A percentile compares a stretch with the other conserved stretches of the same genome.
Evolutionary conservation across 2,797 vertebrate genomes (phyloP).

Genomic region (Gobio occitaniae): DNA sequence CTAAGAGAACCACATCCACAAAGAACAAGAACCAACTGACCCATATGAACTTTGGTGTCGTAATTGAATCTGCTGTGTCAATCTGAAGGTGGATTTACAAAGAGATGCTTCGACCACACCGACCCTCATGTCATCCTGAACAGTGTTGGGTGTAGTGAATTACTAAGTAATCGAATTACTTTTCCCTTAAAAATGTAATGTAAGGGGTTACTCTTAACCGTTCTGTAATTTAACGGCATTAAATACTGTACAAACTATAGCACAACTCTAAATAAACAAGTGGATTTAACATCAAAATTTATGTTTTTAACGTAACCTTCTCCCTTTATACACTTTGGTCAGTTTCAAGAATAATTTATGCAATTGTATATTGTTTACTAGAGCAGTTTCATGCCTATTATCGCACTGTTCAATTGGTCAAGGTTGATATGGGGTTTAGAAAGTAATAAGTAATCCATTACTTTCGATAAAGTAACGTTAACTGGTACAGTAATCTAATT

Average conservation of each 20-base stretch:
- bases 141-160: too few species aligned
- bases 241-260: not conserved
- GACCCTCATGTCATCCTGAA: not conserved
- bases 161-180: too few species aligned
- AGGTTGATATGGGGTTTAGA: not conserved
- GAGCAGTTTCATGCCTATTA: not conserved
- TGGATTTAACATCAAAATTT: not conserved
- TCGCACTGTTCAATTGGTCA: not conserved
- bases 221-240: not conserved
- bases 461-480: not conserved
- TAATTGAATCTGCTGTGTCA: not conserved
- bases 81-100: not conserved
- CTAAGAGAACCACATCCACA: slow-evolving; percentile 52
- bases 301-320: not conserved
- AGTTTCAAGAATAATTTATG: not conserved
- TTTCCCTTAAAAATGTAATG: too few species aligned
- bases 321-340: not conserved
- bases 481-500: too few species aligned
- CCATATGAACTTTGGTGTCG: not conserved
- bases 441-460: not conserved
- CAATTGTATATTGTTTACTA: not conserved
- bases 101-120: not conserved
- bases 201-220: not conserved
- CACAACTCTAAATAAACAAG: not conserved
- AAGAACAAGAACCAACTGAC: slow-evolving; percentile 10